Conservation (phyloP, 2,888 invertebrate species). For the Caenorhabditis doughertyi region DNA sequence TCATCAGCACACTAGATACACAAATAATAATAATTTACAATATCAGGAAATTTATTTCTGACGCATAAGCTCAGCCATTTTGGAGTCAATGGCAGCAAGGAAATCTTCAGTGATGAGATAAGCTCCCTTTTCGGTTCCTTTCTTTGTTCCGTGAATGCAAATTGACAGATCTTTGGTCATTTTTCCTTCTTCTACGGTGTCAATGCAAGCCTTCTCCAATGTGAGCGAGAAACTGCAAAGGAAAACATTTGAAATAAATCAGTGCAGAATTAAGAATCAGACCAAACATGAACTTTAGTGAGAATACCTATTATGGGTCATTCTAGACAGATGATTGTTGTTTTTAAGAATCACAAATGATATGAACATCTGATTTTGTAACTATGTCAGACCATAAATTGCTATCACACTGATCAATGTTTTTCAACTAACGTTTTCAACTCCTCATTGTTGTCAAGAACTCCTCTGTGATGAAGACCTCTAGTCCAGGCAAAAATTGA, state of each 20-base stretch:
- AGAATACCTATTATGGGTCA: neutral
- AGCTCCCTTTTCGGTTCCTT: conserved; percentile 80
- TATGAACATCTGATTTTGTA: no score
- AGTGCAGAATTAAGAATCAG: neutral
- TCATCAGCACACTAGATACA: conserved; percentile 33
- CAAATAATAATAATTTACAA: conserved; percentile 8
- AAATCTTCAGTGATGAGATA: conserved; percentile 92
- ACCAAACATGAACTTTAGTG: neutral
- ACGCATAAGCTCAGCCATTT: conserved; percentile 84
- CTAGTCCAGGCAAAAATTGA: conserved; percentile 94
- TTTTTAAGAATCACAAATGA: no score
- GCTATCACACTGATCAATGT: neutral
- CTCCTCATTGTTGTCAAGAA: conserved; percentile 89
- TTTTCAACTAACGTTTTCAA: conserved; percentile 85
- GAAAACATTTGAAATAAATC: neutral
- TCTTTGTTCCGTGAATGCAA: conserved; percentile 90
- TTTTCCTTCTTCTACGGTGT: conserved; percentile 90
- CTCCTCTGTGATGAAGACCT: conserved; percentile 90
- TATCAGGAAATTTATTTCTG: conserved; percentile 1
- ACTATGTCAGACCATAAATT: no score
- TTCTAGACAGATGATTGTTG: no score
- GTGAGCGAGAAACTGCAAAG: conserved; percentile 86
- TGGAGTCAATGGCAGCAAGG: conserved; percentile 89
- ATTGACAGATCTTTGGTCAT: conserved; percentile 93
- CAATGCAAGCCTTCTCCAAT: conserved; percentile 91